Base-by-base conservation (phyloP, 2,888 invertebrate species). In the Drosophila affinis region DNA sequence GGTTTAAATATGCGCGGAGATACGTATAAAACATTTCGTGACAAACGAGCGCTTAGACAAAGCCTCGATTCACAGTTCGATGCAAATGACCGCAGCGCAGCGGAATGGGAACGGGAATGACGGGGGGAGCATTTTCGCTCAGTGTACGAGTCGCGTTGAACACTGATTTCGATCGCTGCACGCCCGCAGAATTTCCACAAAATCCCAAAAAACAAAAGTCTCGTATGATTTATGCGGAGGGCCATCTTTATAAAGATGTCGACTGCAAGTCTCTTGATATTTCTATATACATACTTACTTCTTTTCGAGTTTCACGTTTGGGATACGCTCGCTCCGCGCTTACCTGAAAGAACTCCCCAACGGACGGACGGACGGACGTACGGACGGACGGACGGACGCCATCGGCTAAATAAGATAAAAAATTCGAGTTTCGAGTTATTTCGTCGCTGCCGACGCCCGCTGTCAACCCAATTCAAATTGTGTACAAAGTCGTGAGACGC, bases 401-500 rank as follows among this genome's bases (percentile, higher is more conserved):
- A 55, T 58, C 77, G 63, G 67, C 58, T 58, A 57, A 83, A 72
- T 69, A 70, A 83, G 76, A 78, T 71, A 74, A 74, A 54, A 64
- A 54, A 60, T 59, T 39, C 39, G 39, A 39, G 39, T 39, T 65
- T 67, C 58, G 59, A 48, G 61, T 72, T 62, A 29, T 34, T 52
- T 44, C 62, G 45, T 58, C 57, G 62, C 64, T 60, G 58, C 64
- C 53, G 75, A 46, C 55, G 51, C 53, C 57, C 57, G 74, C 81
- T 86, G 85, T 86, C 88, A 88, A 86, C 85, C 85, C 85, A 88
- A 88, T 86, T 86, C 85, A 86, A 86, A 86, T 86, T 86, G 85
- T 86, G 84, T 88, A 83, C 67, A 81, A 81, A 87, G 86, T 88
- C 88, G 85, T 86, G 85, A 86, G 83, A 47, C 67, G 85, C 86